phyloP scores from a whole-genome alignment of 2,113 vertebrate genomes.

The Tachycineta bicolor region DNA sequence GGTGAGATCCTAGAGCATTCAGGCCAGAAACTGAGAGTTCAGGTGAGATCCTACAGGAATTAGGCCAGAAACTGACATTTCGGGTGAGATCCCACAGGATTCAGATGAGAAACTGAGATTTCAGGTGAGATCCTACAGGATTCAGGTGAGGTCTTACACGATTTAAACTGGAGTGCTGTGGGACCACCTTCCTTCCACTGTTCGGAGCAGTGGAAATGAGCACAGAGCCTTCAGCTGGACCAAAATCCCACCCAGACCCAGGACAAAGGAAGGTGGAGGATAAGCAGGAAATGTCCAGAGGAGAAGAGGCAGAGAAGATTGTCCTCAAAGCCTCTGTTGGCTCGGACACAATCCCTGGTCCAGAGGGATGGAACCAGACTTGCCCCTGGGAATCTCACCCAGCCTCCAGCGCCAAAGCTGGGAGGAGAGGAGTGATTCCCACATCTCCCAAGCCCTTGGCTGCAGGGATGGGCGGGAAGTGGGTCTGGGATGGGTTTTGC shows the following conservation, averaged over 20 bases:
- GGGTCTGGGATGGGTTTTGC: not conserved
- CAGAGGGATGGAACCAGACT: not conserved
- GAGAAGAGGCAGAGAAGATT: not conserved
- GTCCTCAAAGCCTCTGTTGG: not conserved
- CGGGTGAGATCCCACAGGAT: not conserved
- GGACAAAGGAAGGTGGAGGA: not conserved
- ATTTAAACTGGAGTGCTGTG: not conserved
- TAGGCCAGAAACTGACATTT: fast-evolving
- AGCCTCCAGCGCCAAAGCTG: not conserved
- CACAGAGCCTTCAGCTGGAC: not conserved
- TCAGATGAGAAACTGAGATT: fast-evolving
- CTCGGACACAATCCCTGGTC: not conserved
- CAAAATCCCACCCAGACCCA: not conserved
- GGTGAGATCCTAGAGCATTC: not conserved
- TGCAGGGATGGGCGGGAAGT: not conserved
- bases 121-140: too few relatives aligned
- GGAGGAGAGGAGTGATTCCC: not conserved
- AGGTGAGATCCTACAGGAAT: not conserved
- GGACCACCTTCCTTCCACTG: fast-evolving
- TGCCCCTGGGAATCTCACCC: not conserved
- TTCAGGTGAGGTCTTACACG: not conserved
- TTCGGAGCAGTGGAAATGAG: not conserved
- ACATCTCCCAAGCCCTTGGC: not conserved
- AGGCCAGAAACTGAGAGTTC: fast-evolving
- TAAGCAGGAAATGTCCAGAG: not conserved